Conservation (phyloP, 2,888 invertebrate species). For the Catocala sponsa region DNA sequence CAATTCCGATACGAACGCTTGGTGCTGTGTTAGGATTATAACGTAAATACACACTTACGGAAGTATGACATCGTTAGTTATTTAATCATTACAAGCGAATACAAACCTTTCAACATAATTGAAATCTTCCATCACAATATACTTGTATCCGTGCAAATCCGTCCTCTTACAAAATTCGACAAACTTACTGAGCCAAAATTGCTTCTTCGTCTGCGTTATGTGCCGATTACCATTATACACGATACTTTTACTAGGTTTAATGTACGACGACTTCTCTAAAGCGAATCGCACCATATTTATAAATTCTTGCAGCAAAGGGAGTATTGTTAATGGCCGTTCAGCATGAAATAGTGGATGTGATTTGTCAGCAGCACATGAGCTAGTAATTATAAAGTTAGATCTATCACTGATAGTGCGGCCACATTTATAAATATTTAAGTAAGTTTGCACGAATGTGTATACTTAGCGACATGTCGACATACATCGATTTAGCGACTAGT, state of each 20-base stretch:
- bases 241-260: conserved; percentile 1
- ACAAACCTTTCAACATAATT: conserved; percentile 87
- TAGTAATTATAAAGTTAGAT: conserved; percentile 68
- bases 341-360: conserved; percentile 51
- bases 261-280: conserved; percentile 17
- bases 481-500: neutral
- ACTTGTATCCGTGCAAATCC: conserved; percentile 91
- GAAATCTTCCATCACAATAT: conserved; percentile 89
- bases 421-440: conserved; percentile 48
- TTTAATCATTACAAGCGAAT: conserved; percentile 18
- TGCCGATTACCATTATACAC: conserved; percentile 10
- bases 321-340: conserved; percentile 23
- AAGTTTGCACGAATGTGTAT: neutral
- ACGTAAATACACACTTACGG: too few relatives aligned
- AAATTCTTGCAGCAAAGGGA: conserved; percentile 1
- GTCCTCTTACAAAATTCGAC: conserved; percentile 90
- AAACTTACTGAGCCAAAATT: conserved; percentile 61
- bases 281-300: conserved; percentile 30
- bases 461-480: neutral
- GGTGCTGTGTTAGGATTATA: too few relatives aligned
- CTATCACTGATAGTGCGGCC: conserved; percentile 54
- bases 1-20: too few relatives aligned
- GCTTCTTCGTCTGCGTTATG: conserved; percentile 48
- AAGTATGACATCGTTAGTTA: neutral
- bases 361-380: conserved; percentile 56